Base-by-base conservation (phyloP, 2,797 vertebrate genomes). In the Trematomus bernacchii region DNA sequence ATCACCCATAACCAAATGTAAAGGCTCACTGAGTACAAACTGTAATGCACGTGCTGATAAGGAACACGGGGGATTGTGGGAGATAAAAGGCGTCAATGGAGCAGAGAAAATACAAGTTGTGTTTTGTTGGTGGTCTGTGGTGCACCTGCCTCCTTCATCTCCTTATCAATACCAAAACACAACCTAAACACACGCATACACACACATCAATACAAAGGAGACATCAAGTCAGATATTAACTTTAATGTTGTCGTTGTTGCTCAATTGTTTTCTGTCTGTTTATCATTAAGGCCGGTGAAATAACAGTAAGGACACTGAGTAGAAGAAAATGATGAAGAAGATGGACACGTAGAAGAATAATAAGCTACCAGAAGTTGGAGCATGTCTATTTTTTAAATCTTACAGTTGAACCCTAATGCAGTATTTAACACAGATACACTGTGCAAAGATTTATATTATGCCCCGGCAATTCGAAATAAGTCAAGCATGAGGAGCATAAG, bases 1-100 rank as follows among this genome's bases (percentile, higher is more conserved):
- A 70, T 6, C 66, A 37, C 57, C 66, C 5, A 55, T 51, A 63
- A 65, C 18, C 46, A 77, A 71, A 90, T 89, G 73, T 86, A 88
- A 66, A 75, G 72, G 73, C 70, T 64, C 73, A 76, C 57, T 37
- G 62, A 80, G 68, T 53, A 27, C 16, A 59, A 42, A 51, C 60
- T 78, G 47, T 30, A 73, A 50, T 46, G 59, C 62, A 54, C 0
- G n/a, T 69, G 59, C 71, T 71, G 65, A 83, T 79, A 79, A 73
- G 71, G 58, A 62, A 73, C 51, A 2, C 6, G 15, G 40, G 43
- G 64, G 62, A 61, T 78, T 73, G n/a, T n/a, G 37, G 33, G 46
- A 59, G 71, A 80, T 83, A 61, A 76, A 83, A 79, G 54, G 51
- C 51, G 67, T 62, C 30, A 55, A 11, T 51, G 30, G 74, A 72